Evolutionary conservation across 1,140 invertebrate genomes (phyloP).

Genomic region (Papilio aristodemus): DNA sequence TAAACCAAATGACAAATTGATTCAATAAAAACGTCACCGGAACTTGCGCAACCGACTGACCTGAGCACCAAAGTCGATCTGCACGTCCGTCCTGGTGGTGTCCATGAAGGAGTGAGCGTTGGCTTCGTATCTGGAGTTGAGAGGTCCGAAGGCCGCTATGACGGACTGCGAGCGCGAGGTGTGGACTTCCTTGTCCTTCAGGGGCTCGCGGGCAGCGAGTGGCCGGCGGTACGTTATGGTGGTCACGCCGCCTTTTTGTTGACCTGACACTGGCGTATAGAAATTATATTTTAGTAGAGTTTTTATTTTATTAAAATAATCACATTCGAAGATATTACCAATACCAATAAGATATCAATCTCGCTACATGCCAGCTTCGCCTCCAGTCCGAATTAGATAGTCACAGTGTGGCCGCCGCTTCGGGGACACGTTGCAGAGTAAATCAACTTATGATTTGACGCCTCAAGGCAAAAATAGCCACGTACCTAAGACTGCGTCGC

Average conservation of each 20-base stretch:
- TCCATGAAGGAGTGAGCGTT: constrained; percentile 89
- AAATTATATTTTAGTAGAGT: no score
- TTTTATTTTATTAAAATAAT: no score
- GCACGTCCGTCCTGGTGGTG: constrained; percentile 87
- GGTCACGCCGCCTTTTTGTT: constrained; percentile 89
- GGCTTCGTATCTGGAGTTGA: constrained; percentile 89
- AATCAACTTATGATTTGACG: no score
- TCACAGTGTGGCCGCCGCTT: no score
- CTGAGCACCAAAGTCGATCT: constrained; percentile 86
- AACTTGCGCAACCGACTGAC: constrained; percentile 43
- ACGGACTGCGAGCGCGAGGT: constrained; percentile 85
- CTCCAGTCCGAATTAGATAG: no score
- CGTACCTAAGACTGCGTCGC: constrained; percentile 87
- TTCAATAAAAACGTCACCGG: neutral
- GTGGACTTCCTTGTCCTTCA: constrained; percentile 86
- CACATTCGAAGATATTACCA: no score
- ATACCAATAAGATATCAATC: no score
- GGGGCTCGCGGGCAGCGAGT: constrained; percentile 86
- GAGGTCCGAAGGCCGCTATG: constrained; percentile 92
- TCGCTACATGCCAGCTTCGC: no score
- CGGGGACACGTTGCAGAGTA: no score
- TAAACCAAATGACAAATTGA: no score
- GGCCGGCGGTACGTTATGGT: constrained; percentile 90
- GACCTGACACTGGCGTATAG: constrained; percentile 82
- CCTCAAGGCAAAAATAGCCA: neutral